Conservation (phyloP, 2,797 vertebrate species). For the Huso huso region DNA sequence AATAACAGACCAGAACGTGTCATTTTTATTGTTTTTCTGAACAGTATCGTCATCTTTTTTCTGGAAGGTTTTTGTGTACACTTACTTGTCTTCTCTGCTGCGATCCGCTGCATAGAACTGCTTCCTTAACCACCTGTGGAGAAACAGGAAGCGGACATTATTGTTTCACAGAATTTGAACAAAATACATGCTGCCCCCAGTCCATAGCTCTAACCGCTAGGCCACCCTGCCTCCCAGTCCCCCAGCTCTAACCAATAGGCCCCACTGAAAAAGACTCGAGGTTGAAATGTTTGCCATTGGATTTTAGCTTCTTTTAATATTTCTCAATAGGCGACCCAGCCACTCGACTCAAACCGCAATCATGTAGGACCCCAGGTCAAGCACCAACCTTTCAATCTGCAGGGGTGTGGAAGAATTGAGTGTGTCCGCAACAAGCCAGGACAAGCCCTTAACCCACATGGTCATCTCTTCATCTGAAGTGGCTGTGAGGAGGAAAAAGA, state of each 20-base stretch:
- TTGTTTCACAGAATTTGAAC: neutral
- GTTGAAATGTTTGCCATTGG: too few species aligned
- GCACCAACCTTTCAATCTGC: slow-evolving; percentile 83
- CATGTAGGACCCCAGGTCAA: neutral
- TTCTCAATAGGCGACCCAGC: too few species aligned
- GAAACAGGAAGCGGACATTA: neutral
- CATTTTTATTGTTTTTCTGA: too few species aligned
- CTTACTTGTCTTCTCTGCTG: slow-evolving; percentile 88
- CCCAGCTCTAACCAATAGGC: too few species aligned
- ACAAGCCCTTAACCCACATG: slow-evolving; percentile 96
- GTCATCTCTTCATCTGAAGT: slow-evolving; percentile 93
- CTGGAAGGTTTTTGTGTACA: slow-evolving; percentile 10
- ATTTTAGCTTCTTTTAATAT: too few species aligned
- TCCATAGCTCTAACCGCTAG: too few species aligned
- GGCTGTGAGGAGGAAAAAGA: slow-evolving; percentile 48
- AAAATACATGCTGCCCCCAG: neutral
- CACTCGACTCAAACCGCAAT: too few species aligned
- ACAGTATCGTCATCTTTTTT: too few species aligned
- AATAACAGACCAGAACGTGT: too few species aligned
- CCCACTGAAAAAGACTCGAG: too few species aligned
- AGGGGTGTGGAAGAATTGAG: slow-evolving; percentile 83
- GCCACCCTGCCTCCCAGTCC: too few species aligned
- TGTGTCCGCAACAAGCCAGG: slow-evolving; percentile 82
- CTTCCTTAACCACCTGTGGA: slow-evolving; percentile 88
- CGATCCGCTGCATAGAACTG: slow-evolving; percentile 93